Evolutionary conservation across 2,888 invertebrate genomes (phyloP), one percentile per base, ranked within the genome.

Genomic region (Diloba caeruleocephala): DNA sequence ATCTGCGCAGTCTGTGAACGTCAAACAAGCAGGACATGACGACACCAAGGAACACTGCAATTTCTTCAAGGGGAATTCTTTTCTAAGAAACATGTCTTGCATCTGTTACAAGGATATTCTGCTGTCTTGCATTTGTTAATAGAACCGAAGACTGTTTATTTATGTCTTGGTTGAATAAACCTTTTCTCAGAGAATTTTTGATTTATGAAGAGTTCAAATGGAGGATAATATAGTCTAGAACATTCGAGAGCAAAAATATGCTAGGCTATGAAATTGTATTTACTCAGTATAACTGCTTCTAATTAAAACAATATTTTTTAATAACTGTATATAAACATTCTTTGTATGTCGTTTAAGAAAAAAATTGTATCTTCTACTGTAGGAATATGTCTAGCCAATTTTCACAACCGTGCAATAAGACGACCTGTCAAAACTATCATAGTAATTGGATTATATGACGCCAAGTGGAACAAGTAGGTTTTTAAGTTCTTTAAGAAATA

Each of bases 1-100:
- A 81, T 81, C 77, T 79, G 72, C 61, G 42, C 69, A 75, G 75
- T 72, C 70, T 71, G 77, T 76, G 73, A 70, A 63, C 60, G 70
- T 74, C 74, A 74, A 70, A 74, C 69, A 60, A 54, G 49, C 23
- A 53, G 38, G 46, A 52, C 49, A 56, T 46, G 38, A 51, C 60
- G 60, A 66, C 62, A 59, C 57, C 53, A n/a, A n/a, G n/a, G n/a
- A n/a, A n/a, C n/a, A n/a, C n/a, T 67, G 67, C 70, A 76, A 76
- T 79, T 79, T 76, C 67, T 79, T 72, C 69, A 62, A 59, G 42
- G 60, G 51, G 54, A 56, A 58, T 68, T 65, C 61, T 63, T 61
- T 60, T 64, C 57, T 58, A 52, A 55, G 66, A 55, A 54, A 66
- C 59, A 65, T 52, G 54, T 39, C 55, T 65, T 56, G 60, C 62